phyloP scores from a whole-genome alignment of 2,113 vertebrate species.

The Taxidea taxus region DNA sequence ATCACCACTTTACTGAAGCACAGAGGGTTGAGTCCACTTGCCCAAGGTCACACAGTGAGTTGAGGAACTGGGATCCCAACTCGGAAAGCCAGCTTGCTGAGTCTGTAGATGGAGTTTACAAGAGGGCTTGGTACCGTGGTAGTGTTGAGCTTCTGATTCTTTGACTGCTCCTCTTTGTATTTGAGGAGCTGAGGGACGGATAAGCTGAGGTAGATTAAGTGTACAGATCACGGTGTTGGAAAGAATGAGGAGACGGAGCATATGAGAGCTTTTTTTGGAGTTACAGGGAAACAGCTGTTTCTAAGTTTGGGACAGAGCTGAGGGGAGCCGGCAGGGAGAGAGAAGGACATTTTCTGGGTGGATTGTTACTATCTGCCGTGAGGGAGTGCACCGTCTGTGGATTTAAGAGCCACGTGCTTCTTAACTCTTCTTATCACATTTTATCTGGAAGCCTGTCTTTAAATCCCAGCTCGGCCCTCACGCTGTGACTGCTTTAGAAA shows the following conservation, averaged over 20 bases:
- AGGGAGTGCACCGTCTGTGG: not conserved
- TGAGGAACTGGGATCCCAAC: not conserved
- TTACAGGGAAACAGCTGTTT: slow-evolving; percentile 62
- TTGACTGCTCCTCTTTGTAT: not conserved
- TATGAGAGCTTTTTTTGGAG: slow-evolving; percentile 58
- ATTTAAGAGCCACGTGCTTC: not conserved
- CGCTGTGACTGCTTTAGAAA: not conserved
- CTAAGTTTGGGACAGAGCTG: slow-evolving; percentile 65
- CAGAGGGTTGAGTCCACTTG: not conserved
- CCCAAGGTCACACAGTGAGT: not conserved
- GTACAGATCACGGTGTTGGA: slow-evolving; percentile 53
- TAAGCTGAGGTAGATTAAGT: slow-evolving; percentile 70
- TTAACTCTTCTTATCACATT: not conserved
- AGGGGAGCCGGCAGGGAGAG: not conserved
- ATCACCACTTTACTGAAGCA: not conserved
- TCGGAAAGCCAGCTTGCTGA: not conserved
- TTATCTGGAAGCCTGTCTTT: slow-evolving; percentile 47
- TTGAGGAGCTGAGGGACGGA: not conserved
- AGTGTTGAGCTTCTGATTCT: not conserved
- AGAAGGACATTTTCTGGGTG: slow-evolving; percentile 19
- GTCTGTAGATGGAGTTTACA: not conserved
- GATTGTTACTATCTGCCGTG: slow-evolving; percentile 3
- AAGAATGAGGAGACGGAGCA: not conserved
- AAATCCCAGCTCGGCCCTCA: not conserved
- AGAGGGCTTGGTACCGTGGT: not conserved